A percentile compares a stretch with the other conserved stretches of the same genome.
Evolutionary conservation across 2,797 vertebrate genomes (phyloP).

Genomic region (Takifugu rubripes): DNA sequence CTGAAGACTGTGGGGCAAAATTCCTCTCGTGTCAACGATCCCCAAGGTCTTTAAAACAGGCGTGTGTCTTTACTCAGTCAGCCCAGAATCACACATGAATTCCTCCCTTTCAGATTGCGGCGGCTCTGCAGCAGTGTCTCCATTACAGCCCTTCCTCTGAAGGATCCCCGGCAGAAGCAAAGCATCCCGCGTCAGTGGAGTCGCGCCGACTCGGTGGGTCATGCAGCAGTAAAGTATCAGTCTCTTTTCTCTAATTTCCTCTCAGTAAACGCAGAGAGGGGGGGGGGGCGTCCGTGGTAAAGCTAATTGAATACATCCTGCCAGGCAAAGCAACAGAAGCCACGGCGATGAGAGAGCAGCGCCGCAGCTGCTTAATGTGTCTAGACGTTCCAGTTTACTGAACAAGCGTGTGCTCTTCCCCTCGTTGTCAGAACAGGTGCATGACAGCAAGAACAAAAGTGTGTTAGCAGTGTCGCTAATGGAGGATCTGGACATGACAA

Average conservation of each 20-base stretch:
- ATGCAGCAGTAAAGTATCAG: constrained; percentile 9
- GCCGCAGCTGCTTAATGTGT: background rate
- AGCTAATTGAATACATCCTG: constrained; percentile 29
- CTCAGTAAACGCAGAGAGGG: constrained; percentile 22
- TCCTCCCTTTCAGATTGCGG: constrained; percentile 71
- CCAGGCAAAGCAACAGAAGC: constrained; percentile 23
- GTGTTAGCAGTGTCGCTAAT: too few relatives aligned
- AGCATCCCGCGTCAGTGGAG: constrained; percentile 52
- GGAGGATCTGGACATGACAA: too few relatives aligned
- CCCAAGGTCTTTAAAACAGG: background rate
- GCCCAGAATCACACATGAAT: background rate
- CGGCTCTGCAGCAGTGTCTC: constrained; percentile 86
- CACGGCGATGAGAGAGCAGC: background rate
- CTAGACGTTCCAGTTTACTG: background rate
- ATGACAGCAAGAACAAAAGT: too few relatives aligned
- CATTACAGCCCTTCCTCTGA: constrained; percentile 81
- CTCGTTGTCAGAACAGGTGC: too few relatives aligned
- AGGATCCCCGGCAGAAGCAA: constrained; percentile 53
- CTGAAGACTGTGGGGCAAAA: too few relatives aligned
- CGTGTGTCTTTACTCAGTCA: background rate
- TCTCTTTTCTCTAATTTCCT: background rate
- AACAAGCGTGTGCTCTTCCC: too few relatives aligned
- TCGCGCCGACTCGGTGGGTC: constrained; percentile 65
- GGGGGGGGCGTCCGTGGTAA: constrained; percentile 13
- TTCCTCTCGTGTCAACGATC: background rate